phyloP scores from a whole-genome alignment of 1,140 invertebrate genomes.

The Papilio machaon region DNA sequence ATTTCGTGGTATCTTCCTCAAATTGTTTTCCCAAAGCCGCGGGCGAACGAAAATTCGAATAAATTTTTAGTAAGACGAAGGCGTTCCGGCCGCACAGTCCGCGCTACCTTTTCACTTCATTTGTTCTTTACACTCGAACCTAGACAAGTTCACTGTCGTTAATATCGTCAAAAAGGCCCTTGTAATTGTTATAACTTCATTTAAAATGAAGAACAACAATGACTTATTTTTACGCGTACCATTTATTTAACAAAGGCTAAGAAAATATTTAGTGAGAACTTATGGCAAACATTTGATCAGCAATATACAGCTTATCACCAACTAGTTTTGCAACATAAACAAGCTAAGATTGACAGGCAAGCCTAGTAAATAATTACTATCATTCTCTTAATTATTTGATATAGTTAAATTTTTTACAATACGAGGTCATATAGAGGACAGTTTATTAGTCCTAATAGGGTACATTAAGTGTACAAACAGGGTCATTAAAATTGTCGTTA shows the following conservation, averaged over 20 bases:
- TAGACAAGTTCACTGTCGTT: background rate
- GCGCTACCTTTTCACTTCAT: background rate
- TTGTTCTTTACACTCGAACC: background rate
- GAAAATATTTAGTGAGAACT: no score
- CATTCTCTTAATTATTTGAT: background rate
- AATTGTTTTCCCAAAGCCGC: conserved; percentile 21
- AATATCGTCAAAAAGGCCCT: background rate
- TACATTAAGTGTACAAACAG: conserved; percentile 30
- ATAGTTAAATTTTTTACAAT: background rate
- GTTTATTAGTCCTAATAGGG: conserved; percentile 26
- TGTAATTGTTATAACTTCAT: background rate
- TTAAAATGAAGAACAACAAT: background rate
- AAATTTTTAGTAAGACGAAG: conserved; percentile 17
- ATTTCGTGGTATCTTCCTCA: conserved; percentile 22
- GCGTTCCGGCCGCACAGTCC: background rate
- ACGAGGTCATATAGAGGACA: background rate
- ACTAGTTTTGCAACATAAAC: background rate
- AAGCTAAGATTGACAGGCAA: no score
- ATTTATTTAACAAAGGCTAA: no score
- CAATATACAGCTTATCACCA: background rate
- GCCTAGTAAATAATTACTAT: background rate
- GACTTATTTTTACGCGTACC: background rate
- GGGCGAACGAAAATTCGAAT: conserved; percentile 26
- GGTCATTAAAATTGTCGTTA: conserved; percentile 35
- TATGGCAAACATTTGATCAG: background rate